Conservation (phyloP, 2,113 vertebrate species). For the Ameiurus melas region DNA sequence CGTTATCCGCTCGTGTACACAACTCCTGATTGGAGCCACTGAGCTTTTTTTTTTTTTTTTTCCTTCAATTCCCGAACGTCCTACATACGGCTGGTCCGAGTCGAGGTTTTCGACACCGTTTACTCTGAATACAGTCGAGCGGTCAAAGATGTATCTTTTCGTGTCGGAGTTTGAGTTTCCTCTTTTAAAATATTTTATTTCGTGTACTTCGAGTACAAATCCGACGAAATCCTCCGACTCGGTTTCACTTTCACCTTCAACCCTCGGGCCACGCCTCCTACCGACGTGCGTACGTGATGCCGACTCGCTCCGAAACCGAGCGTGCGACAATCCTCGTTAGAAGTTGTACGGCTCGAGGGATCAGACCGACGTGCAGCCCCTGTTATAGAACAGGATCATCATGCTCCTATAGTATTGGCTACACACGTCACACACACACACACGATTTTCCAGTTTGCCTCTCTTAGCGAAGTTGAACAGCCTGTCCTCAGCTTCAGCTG, state of each 20-base stretch:
- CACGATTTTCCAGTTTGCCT: neutral
- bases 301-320: too few relatives aligned
- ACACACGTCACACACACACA: neutral
- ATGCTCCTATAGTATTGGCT: neutral
- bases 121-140: too few relatives aligned
- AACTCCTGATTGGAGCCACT: too few relatives aligned
- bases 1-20: too few relatives aligned
- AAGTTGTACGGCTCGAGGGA: neutral
- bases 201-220: neutral
- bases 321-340: neutral
- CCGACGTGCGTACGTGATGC: neutral
- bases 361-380: neutral
- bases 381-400: neutral
- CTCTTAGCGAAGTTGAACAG: neutral
- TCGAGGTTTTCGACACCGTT: too few relatives aligned
- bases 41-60: too few relatives aligned
- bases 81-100: too few relatives aligned
- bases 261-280: neutral
- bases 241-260: neutral
- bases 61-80: too few relatives aligned
- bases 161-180: too few relatives aligned
- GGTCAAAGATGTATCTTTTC: too few relatives aligned
- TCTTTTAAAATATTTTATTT: too few relatives aligned
- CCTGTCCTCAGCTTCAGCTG: neutral
- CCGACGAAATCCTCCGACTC: too few relatives aligned